These are phyloP conservation scores for Drosophila maculinotata DNA, from an alignment of 2,888 invertebrate species.

Conservation along the genomic window DNA sequence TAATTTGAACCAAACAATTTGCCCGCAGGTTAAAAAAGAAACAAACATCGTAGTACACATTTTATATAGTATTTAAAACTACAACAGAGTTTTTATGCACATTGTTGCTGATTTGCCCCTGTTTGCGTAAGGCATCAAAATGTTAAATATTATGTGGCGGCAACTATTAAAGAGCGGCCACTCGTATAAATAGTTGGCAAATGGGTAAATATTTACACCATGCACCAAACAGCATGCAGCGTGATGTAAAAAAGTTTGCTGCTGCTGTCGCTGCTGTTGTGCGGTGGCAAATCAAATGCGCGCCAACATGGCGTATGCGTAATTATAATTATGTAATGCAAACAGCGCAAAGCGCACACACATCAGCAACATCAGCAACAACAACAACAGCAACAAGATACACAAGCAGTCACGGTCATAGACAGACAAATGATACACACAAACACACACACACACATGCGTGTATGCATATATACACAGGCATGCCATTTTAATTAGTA, in stretches of 20 bases:
- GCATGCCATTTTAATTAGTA: slow-evolving; percentile 74
- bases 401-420: slow-evolving; percentile 34
- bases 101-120: slow-evolving; percentile 18
- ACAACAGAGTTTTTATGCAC: slow-evolving; percentile 2
- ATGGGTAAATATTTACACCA: slow-evolving; percentile 62
- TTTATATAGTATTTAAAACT: too few relatives aligned
- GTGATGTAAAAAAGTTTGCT: slow-evolving; percentile 12
- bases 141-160: slow-evolving; percentile 52
- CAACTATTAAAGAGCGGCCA: slow-evolving; percentile 51
- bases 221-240: slow-evolving; percentile 18
- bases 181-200: slow-evolving; percentile 22
- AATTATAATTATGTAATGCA: slow-evolving; percentile 79
- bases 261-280: not conserved
- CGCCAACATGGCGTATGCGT: slow-evolving; percentile 77
- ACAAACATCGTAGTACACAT: too few relatives aligned
- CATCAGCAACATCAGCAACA: slow-evolving; percentile 17
- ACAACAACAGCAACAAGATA: slow-evolving; percentile 13
- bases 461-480: slow-evolving; percentile 28
- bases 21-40: too few relatives aligned
- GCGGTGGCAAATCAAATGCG: slow-evolving; percentile 60
- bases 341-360: slow-evolving; percentile 61
- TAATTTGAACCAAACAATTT: too few relatives aligned
- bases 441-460: slow-evolving; percentile 6
- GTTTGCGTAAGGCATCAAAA: slow-evolving; percentile 46
- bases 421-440: slow-evolving; percentile 25